Evolutionary conservation across 2,113 vertebrate species (phyloP).

Genomic region (Leucopsar rothschildi): DNA sequence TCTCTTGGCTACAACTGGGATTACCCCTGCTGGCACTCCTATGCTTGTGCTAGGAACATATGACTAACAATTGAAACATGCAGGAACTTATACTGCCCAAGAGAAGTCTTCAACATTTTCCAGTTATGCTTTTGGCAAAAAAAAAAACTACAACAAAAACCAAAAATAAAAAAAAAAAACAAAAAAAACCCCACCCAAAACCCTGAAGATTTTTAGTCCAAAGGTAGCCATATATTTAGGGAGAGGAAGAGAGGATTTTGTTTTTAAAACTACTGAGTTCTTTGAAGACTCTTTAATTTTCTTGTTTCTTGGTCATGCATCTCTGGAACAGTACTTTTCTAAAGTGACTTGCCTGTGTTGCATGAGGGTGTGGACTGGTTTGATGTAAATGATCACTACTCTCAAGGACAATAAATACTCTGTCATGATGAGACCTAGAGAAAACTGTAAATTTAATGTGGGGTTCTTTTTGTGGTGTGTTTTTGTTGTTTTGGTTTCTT

Average conservation of each 20-base stretch:
- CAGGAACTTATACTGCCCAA: background rate
- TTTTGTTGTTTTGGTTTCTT: background rate
- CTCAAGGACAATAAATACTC: background rate
- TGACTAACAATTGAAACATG: background rate
- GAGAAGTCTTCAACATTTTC: background rate
- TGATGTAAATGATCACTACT: background rate
- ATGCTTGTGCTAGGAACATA: background rate
- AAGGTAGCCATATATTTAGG: background rate
- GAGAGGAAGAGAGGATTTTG: background rate
- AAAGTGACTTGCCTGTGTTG: background rate
- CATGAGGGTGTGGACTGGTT: background rate
- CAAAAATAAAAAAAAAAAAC: background rate
- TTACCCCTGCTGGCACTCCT: background rate
- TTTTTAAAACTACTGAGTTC: background rate
- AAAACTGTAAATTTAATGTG: background rate
- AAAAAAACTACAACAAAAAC: fast-evolving
- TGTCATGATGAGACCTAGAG: background rate
- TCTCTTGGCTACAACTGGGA: background rate
- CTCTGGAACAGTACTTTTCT: background rate
- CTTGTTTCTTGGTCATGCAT: background rate
- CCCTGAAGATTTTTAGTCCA: background rate
- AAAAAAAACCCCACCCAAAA: no score
- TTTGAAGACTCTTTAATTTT: background rate
- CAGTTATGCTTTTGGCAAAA: background rate
- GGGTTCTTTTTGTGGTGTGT: background rate